Conservation (phyloP, 2,113 vertebrate species). For the Odontophorus gujanensis region DNA sequence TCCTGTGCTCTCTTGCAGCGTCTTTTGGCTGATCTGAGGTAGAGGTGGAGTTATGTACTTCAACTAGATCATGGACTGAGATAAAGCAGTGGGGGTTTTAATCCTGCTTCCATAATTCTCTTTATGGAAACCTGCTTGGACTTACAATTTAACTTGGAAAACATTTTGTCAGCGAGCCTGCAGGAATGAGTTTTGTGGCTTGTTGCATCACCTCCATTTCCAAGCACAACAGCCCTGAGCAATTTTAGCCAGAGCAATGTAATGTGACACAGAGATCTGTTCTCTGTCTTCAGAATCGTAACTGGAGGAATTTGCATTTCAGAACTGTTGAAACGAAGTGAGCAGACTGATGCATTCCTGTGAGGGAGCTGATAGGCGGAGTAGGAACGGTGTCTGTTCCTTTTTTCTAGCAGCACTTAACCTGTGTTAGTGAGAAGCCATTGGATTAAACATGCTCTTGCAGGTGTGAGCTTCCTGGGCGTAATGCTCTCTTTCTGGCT, state of each 20-base stretch:
- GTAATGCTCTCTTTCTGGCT: neutral
- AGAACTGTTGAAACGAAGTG: neutral
- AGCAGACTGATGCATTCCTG: neutral
- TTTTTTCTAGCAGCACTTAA: neutral
- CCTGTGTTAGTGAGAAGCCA: neutral
- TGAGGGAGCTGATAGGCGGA: neutral
- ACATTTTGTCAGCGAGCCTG: neutral
- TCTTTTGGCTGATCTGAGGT: conserved; percentile 36
- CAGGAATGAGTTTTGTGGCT: conserved; percentile 39
- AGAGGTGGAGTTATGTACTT: conserved; percentile 31
- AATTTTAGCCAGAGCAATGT: neutral
- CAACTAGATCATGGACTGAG: conserved; percentile 22
- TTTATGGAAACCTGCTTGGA: conserved; percentile 28
- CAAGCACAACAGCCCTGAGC: conserved; percentile 16
- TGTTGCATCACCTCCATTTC: neutral
- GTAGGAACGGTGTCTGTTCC: neutral
- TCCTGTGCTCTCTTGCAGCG: conserved; percentile 31
- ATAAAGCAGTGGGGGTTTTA: conserved; percentile 45
- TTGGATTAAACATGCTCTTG: neutral
- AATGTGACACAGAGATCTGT: conserved; percentile 11
- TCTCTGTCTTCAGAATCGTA: conserved; percentile 2
- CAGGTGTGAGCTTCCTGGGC: neutral
- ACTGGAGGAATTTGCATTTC: conserved; percentile 5
- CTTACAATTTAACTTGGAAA: conserved; percentile 49
- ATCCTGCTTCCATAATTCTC: conserved; percentile 41